Conservation (phyloP, 2,797 vertebrate genomes). For the Hemitrygon akajei region DNA sequence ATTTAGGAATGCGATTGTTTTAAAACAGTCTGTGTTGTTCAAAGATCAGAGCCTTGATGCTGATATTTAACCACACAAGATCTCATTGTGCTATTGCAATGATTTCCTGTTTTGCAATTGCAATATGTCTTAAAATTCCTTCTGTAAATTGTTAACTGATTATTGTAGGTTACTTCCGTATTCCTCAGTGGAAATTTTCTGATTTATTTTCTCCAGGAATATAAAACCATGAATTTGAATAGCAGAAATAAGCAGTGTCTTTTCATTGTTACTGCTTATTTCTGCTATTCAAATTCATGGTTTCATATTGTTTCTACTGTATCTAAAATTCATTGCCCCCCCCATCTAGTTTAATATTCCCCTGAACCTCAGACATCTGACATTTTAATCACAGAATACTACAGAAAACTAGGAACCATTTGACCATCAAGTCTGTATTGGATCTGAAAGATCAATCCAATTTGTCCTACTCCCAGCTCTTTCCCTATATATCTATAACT, state of each 20-base stretch:
- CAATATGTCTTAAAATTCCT: not conserved
- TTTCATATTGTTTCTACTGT: not conserved
- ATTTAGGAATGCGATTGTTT: not conserved
- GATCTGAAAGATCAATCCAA: not conserved
- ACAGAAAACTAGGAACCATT: not conserved
- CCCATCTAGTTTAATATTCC: not conserved
- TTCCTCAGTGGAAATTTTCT: not conserved
- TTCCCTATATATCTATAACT: no score
- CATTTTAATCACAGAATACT: not conserved
- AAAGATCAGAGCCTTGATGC: not conserved
- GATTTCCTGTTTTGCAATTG: conserved; percentile 14
- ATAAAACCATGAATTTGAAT: no score
- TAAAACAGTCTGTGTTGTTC: not conserved
- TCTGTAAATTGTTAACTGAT: not conserved
- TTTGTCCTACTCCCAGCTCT: no score
- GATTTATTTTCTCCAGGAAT: not conserved
- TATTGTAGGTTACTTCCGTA: not conserved
- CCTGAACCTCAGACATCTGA: not conserved
- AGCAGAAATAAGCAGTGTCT: no score
- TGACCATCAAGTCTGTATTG: not conserved
- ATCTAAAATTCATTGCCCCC: not conserved
- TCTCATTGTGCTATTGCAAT: conserved; percentile 18
- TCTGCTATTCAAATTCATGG: not conserved
- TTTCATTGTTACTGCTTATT: not conserved
- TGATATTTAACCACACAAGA: not conserved